Evolutionary conservation across 2,888 invertebrate species (phyloP), one percentile per base, ranked within the genome.

Genomic region (Cheiracanthium punctorium): DNA sequence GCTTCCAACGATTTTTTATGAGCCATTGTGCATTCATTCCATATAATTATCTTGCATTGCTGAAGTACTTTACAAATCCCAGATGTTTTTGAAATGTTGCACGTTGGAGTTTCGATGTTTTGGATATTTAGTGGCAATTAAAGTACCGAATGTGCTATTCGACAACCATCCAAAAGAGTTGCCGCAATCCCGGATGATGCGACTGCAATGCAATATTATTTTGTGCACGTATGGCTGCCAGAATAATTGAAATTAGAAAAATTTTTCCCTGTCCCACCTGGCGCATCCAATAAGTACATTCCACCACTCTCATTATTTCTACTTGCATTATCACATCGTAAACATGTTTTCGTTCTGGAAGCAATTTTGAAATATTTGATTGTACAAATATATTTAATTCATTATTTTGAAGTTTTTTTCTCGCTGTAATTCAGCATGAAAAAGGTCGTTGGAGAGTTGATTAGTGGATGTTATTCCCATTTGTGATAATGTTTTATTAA

Each of bases 201-300:
- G 12, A 37, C 12, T 37, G 37, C 37, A 37, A 37, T 37, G 5
- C 37, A 8, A 37, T 8, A 37, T 37, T 80, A 86, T 90, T 89
- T 84, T 90, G 72, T 52, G 89, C 89, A 80, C 91, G 89, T 79
- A 92, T 89, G 72, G 89, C 82, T 14, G 91, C 91, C 12, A 92
- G 88, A 37, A 92, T 80, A 32, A 91, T 80, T 37, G 90, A 90
- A 64, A 92, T 91, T 0, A 92, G 80, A 86, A 91, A 92, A 17
- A 91, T 92, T 90, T 92, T n/a, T 92, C 7, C 92, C 92, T 52
- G 91, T 92, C 14, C 92, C 91, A 14, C 91, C 91, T 24, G 91
- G 90, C 64, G 90, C 91, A 90, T 92, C n/a, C n/a, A n/a, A n/a
- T n/a, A n/a, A n/a, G 91, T 12, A 92, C 67, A 33, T n/a, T 20